These are phyloP conservation scores for Vimba vimba DNA, from an alignment of 2,113 vertebrate species.

Conservation along the genomic window DNA sequence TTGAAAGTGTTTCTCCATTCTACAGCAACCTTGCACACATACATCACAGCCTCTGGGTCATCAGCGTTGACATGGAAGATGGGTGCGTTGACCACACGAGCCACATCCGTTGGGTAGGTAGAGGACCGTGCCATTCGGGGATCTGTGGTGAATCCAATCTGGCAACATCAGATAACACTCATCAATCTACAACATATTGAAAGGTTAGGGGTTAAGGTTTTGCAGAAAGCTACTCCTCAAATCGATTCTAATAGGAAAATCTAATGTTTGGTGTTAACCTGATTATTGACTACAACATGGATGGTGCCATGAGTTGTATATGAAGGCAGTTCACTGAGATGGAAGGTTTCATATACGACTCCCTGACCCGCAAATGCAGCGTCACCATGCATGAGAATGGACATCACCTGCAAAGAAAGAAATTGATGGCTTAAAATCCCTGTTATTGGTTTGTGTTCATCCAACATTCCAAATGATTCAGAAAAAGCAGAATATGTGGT, in stretches of 20 bases:
- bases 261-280: slow-evolving; percentile 74
- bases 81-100: slow-evolving; percentile 88
- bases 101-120: slow-evolving; percentile 87
- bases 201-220: slow-evolving; percentile 34
- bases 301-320: slow-evolving; percentile 91
- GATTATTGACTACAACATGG: slow-evolving; percentile 93
- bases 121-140: slow-evolving; percentile 91
- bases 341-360: slow-evolving; percentile 92
- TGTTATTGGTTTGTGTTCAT: neutral
- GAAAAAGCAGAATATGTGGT: neutral
- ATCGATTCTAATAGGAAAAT: neutral
- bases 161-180: slow-evolving; percentile 41
- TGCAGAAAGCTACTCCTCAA: neutral
- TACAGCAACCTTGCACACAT: slow-evolving; percentile 88
- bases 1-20: slow-evolving; percentile 90
- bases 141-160: slow-evolving; percentile 94
- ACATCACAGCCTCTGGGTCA: slow-evolving; percentile 88
- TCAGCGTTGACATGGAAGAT: slow-evolving; percentile 93
- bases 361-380: slow-evolving; percentile 92
- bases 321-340: slow-evolving; percentile 90
- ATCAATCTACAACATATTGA: slow-evolving; percentile 25
- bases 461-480: neutral
- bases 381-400: slow-evolving; percentile 88
- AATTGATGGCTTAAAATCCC: neutral
- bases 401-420: slow-evolving; percentile 84